Base-by-base conservation (phyloP, 2,888 invertebrate genomes). In the Limnephilus rhombicus region DNA sequence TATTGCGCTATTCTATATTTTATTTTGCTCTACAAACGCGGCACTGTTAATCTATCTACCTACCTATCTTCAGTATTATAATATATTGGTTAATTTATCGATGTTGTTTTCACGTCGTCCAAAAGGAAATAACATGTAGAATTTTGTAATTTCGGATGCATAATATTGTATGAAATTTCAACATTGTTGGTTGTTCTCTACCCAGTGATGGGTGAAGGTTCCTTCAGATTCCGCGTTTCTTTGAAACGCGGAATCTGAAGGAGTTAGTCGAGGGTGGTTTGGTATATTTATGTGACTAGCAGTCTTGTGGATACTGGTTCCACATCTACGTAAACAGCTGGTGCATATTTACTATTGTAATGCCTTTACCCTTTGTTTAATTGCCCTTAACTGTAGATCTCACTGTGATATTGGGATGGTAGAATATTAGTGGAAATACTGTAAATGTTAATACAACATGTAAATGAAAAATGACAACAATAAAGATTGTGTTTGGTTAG, bases 101-200 rank as follows among this genome's bases (percentile, higher is more conserved):
- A 9, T 68, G 68, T 68, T 68, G 68, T 24, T 68, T 68, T 24
- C 24, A n/a, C 68, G 11, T 68, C 68, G 68, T 7, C 24, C 7
- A 11, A 68, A n/a, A 68, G 68, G 68, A 68, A 68, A 68, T 68
- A 24, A 9, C 68, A 9, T n/a, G 24, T 9, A 68, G 24, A 1
- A 68, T 68, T 68, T 68, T 68, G 68, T 68, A 68, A 68, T 68
- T 68, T 68, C 68, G 68, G 68, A n/a, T 68, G 68, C 68, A n/a
- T 68, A 68, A 68, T 68, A 68, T 68, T 24, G 24, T 24, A n/a
- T 68, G 24, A 9, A 68, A 68, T 68, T 68, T 68, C 68, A n/a
- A 24, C 24, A 68, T 68, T n/a, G 24, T 68, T 24, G 68, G 68
- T 24, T 18, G 68, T n/a, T 68, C 68, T 68, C 24, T 68, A 68